Conservation (phyloP, 2,888 invertebrate species). For the Caenorhabditis sp. region DNA sequence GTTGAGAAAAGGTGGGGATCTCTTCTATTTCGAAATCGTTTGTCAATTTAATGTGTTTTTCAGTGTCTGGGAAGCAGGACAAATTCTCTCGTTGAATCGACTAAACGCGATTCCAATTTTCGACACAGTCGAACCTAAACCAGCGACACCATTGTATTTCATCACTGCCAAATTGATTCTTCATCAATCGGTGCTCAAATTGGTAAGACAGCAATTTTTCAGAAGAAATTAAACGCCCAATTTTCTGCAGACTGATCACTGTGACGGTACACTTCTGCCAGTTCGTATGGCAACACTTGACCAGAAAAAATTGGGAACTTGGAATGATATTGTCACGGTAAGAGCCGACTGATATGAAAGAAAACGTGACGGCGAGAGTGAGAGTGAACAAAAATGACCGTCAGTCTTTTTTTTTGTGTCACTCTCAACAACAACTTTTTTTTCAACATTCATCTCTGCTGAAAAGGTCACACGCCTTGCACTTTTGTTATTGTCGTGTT, state of each 20-base stretch:
- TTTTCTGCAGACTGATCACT: conserved; percentile 55
- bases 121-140: conserved; percentile 41
- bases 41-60: conserved; percentile 18
- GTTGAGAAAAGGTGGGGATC: conserved; percentile 27
- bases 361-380: conserved; percentile 7
- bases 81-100: conserved; percentile 62
- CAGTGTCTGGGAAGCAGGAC: conserved; percentile 68
- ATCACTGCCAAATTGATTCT: conserved; percentile 60
- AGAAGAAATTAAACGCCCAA: too few species aligned
- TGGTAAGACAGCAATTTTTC: too few species aligned
- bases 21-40: conserved; percentile 5
- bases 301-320: conserved; percentile 62
- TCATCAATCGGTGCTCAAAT: conserved; percentile 61
- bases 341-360: not conserved
- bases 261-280: conserved; percentile 57
- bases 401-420: conserved; percentile 24
- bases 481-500: conserved; percentile 41
- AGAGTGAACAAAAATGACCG: conserved; percentile 34
- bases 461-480: conserved; percentile 43
- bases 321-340: conserved; percentile 42
- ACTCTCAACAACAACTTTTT: conserved; percentile 5
- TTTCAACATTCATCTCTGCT: conserved; percentile 22
- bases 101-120: conserved; percentile 66
- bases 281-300: conserved; percentile 57
- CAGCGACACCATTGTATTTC: conserved; percentile 41